Base-by-base conservation (phyloP, 2,888 invertebrate genomes). In the Gibbula magus region DNA sequence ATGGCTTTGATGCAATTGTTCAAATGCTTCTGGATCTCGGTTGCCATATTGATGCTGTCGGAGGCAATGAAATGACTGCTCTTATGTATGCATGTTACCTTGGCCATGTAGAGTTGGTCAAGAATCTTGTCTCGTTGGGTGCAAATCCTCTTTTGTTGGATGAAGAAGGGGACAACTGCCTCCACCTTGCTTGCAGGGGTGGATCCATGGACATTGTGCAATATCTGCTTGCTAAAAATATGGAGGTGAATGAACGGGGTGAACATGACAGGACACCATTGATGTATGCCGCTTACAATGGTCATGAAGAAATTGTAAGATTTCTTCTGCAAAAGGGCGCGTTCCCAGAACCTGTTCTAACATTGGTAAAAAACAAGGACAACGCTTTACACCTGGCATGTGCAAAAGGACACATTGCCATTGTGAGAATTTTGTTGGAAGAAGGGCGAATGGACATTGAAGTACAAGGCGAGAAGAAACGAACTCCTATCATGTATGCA, bases 131-230 rank as follows among this genome's bases (percentile, higher is more conserved):
- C 13, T 10, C 53, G 1, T 1, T n/a, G n/a, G 53, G 54, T 5
- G 75, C 75, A 10, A 13, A 75, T 54, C 52, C 53, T 20, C 29
- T 29, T 20, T 35, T 75, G 20, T 32, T 54, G 29, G 75, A 75
- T n/a, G 75, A 75, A 25, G 54, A 75, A 54, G 75, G 54, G 10
- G 75, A 52, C 52, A 53, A 54, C 53, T 52, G 53, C 29, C 75
- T 75, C 35, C 75, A 75, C 25, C 54, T 75, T 29, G 54, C 75
- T 35, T 52, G 53, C 25, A 25, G 75, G 29, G 75, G 54, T 10
- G 75, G 75, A 0, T 35, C 25, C 39, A 29, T 75, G 10, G 54
- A 54, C 20, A 32, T 75, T n/a, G 32, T 29, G n/a, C 16, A 54
- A 32, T 32, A 29, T 1, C 53, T 75, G 22, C 20, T 54, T 75